A percentile compares a stretch with the other conserved stretches of the same genome.
These are phyloP conservation scores for Hippocampus mohnikei DNA, from an alignment of 2,113 vertebrate species.

Conservation along the genomic window DNA sequence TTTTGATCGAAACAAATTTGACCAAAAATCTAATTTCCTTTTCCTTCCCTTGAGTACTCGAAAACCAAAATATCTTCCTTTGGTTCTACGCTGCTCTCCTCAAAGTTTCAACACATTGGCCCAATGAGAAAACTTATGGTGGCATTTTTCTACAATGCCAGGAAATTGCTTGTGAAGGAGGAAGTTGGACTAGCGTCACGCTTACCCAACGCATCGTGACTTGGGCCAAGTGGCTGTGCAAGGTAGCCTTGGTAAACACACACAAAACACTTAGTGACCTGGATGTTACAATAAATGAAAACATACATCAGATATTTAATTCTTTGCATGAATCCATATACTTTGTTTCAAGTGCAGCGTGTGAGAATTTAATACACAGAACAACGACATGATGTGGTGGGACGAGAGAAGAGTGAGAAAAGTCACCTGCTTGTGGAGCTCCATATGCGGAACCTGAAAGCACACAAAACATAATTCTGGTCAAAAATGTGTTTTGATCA, in stretches of 20 bases:
- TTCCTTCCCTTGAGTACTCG: not conserved
- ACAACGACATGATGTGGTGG: not conserved
- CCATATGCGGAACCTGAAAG: conserved; percentile 50
- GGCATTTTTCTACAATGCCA: not conserved
- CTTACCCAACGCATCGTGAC: conserved; percentile 56
- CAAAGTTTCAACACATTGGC: not conserved
- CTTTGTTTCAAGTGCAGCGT: not conserved
- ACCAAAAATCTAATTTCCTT: too few relatives aligned
- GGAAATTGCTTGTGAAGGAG: conserved; percentile 8
- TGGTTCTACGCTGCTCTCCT: not conserved
- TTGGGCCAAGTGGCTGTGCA: conserved; percentile 44
- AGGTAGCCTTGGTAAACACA: conserved; percentile 50
- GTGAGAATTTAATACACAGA: too few relatives aligned
- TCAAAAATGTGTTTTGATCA: not conserved
- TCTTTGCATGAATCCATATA: not conserved
- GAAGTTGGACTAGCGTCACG: not conserved
- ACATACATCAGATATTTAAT: not conserved
- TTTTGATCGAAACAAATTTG: too few relatives aligned
- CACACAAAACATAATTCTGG: conserved; percentile 11
- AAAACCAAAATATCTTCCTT: not conserved
- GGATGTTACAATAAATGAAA: not conserved
- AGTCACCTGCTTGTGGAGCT: conserved; percentile 57
- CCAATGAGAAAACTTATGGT: not conserved
- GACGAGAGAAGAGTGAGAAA: not conserved
- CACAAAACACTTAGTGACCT: not conserved